Percentiles rank a stretch among this genome's conserved stretches.
These are phyloP conservation scores for Rhyzopertha dominica DNA, from an alignment of 1,140 invertebrate genomes.

Conservation along the genomic window DNA sequence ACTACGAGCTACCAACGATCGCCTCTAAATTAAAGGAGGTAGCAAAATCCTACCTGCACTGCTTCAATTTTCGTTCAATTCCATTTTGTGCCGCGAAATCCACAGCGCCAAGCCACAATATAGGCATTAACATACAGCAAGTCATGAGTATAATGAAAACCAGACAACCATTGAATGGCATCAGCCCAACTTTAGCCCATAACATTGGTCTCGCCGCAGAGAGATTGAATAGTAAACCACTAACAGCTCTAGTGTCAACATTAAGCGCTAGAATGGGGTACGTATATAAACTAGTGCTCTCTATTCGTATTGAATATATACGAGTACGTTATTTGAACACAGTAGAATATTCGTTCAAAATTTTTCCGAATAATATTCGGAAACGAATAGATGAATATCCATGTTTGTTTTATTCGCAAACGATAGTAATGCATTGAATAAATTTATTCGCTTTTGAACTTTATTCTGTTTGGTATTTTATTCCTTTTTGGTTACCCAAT, in stretches of 20 bases:
- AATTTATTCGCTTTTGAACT: no score
- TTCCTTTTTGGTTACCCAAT: no score
- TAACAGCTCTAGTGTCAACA: constrained; percentile 35
- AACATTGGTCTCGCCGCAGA: constrained; percentile 42
- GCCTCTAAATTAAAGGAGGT: constrained; percentile 51
- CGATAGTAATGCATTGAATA: no score
- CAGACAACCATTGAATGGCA: constrained; percentile 40
- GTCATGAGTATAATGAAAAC: constrained; percentile 51
- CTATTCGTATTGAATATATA: no score
- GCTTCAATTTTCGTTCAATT: constrained; percentile 49
- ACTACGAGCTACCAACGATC: constrained; percentile 50
- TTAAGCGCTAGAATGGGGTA: constrained; percentile 30
- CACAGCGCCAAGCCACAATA: constrained; percentile 51
- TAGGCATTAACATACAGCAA: constrained; percentile 55
- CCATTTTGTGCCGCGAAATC: constrained; percentile 55
- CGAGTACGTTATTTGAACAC: no score
- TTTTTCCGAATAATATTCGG: no score
- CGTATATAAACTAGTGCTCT: not conserved
- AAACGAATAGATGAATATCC: no score
- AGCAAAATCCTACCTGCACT: constrained; percentile 45
- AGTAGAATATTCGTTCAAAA: no score
- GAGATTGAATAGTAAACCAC: constrained; percentile 29
- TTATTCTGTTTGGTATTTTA: no score
- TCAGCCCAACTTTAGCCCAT: constrained; percentile 42
- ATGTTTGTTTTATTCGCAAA: no score